Evolutionary conservation across 2,797 vertebrate species (phyloP), one percentile per base, ranked within the genome.

Genomic region (Rachycentron canadum): DNA sequence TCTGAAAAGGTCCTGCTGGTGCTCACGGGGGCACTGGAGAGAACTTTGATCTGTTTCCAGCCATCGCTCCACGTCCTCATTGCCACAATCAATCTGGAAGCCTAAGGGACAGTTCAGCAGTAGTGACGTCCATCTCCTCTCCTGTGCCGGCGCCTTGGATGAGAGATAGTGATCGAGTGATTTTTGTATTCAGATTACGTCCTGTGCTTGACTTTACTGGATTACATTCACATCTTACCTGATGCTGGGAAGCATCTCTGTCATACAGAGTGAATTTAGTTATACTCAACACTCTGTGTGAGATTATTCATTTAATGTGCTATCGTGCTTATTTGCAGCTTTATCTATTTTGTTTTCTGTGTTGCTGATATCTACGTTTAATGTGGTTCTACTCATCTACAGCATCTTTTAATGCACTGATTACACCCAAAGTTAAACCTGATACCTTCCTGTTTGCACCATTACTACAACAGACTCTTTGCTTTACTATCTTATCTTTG

Each of bases 31-130:
- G 86, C 68, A 11, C 17, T 41, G 40, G 40, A 41, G 14, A 41
- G n/a, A 23, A 61, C 70, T 78, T 68, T 84, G 84, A 86, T 87
- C 68, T 69, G 77, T 73, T 71, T 80, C 59, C 79, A 70, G 84
- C 69, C 72, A 66, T 63, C 73, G 69, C 87, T 82, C 77, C 81
- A 23, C 79, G 77, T 78, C 77, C 61, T 86, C 66, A 56, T 73
- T 83, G 78, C 73, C 57, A 25, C 66, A 60, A 82, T 82, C 81
- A 69, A 69, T 86, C 83, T 73, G 34, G 38, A 45, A 32, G 76
- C 63, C 72, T 75, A 58, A 32, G 58, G 58, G 59, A 78, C 7
- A 19, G 6, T 58, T 78, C 60, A 56, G 40, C 45, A 50, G 60
- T 9, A 28, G 66, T 63, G 40, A 60, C 28, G 49, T 69, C 60